A percentile compares a stretch with the other conserved stretches of the same genome.
Conservation (phyloP, 2,888 invertebrate species). For the Sinelater perroti region DNA sequence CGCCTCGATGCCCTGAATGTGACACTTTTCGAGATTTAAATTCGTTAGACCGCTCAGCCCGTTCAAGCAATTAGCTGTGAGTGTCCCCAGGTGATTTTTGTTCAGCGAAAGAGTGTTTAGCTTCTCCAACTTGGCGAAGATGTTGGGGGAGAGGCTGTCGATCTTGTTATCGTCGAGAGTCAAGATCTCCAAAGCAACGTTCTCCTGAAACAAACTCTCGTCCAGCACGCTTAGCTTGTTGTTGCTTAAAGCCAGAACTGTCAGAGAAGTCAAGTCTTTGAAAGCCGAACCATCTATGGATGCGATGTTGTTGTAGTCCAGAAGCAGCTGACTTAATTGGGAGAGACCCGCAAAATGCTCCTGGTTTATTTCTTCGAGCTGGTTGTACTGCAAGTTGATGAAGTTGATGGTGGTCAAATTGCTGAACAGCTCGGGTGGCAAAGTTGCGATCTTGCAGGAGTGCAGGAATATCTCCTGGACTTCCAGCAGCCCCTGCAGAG, state of each 20-base stretch:
- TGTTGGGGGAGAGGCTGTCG: neutral
- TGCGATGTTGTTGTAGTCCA: constrained; percentile 21
- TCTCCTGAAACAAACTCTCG: constrained; percentile 1
- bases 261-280: constrained; percentile 5
- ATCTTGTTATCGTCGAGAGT: constrained; percentile 16
- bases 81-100: neutral
- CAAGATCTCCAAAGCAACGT: neutral
- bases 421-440: constrained; percentile 10
- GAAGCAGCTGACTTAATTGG: neutral
- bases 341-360: constrained; percentile 9
- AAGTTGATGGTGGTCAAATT: neutral
- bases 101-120: neutral
- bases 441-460: constrained; percentile 10
- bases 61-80: neutral
- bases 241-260: neutral
- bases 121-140: neutral
- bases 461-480: constrained; percentile 7
- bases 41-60: neutral
- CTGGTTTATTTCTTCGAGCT: constrained; percentile 5
- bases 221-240: constrained; percentile 12
- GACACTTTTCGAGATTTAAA: neutral
- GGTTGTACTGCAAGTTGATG: constrained; percentile 17
- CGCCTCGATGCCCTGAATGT: neutral
- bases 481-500: constrained; percentile 11
- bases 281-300: constrained; percentile 5